Evolutionary conservation across 1,140 invertebrate genomes (phyloP), one percentile per base, ranked within the genome.

Genomic region (Drosophila albomicans): DNA sequence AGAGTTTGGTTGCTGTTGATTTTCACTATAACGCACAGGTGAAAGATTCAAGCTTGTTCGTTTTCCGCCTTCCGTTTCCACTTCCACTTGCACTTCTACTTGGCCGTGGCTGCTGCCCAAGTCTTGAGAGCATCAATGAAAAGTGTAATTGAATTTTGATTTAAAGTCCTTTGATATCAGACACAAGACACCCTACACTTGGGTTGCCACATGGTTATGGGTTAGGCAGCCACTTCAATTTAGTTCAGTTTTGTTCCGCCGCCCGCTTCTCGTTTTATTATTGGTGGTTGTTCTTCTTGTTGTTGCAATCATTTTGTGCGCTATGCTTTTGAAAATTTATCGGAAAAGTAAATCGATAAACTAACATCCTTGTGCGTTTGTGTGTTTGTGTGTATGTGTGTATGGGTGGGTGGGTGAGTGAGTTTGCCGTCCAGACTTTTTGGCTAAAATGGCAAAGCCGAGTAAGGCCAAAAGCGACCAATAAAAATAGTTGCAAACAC

Each of bases 131-230:
- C 78, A 81, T 65, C 79, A 75, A 66, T 70, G 71, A 52, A 61
- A 78, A 85, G 75, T 73, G 82, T 86, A 86, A 86, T 86, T 86
- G 82, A 86, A 86, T 86, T 86, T 81, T 86, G 79, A 86, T 81
- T 86, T 86, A 86, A 86, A 87, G 79, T 86, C 82, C 82, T 86
- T 86, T 86, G 82, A 86, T 86, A 86, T 81, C 80, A 72, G 64
- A 78, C 75, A 81, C 74, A 74, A 68, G 59, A 68, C 52, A 67
- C 56, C 46, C 20, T 67, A 67, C 56, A 68, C 61, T 61, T 56
- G 51, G 68, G 38, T 48, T 20, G 68, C 61, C 51, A 61, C 54
- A 61, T 72, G 41, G 54, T 72, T 66, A 70, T 38, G 52, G 70
- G 63, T 43, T 30, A 35, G 28, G 51, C 49, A 10, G 52, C 38